Base-by-base conservation (phyloP, 2,888 invertebrate genomes). In the Mythimna ferrago region DNA sequence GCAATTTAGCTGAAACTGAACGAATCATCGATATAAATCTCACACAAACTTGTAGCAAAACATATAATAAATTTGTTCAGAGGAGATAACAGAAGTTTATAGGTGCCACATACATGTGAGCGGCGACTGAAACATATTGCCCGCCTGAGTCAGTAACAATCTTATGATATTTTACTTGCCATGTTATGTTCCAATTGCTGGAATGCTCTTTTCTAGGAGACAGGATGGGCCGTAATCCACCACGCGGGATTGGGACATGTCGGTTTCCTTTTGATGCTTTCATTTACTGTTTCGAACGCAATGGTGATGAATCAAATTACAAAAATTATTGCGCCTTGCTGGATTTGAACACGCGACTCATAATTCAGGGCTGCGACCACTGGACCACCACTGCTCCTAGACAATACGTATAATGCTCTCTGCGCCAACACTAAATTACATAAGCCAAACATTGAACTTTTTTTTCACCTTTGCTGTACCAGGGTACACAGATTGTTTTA, bases 11-110 rank as follows among this genome's bases (percentile, higher is more conserved):
- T 61, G 21, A 66, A 73, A 64, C 61, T 67, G 60, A 73, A 66
- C 32, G 60, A 64, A 71, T 60, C 19, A 64, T 58, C 62, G 26
- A 68, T 51, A 80, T 83, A 84, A 76, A 87, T 79, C 68, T 77
- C 72, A 74, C 60, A 67, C 69, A 61, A 78, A 76, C 66, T 85
- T 71, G 63, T 71, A 54, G 73, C 76, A 76, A 70, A 76, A 82
- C 76, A 80, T 73, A 77, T 73, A 66, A 83, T 83, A 77, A 82
- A 83, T 81, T n/a, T 76, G 72, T 78, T 71, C 44, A 53, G 60
- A 44, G 19, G 6, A 75, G 66, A 83, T 73, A 80, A 76, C 63
- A 62, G 26, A 70, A 78, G 66, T 76, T 80, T 80, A 81, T 68
- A 63, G 65, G 32, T 19, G 54, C 75, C 57, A 60, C 48, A 73